Percentiles rank a stretch among this genome's conserved stretches.
Conservation (phyloP, 2,888 invertebrate species). For the Flexamia atlantica region DNA sequence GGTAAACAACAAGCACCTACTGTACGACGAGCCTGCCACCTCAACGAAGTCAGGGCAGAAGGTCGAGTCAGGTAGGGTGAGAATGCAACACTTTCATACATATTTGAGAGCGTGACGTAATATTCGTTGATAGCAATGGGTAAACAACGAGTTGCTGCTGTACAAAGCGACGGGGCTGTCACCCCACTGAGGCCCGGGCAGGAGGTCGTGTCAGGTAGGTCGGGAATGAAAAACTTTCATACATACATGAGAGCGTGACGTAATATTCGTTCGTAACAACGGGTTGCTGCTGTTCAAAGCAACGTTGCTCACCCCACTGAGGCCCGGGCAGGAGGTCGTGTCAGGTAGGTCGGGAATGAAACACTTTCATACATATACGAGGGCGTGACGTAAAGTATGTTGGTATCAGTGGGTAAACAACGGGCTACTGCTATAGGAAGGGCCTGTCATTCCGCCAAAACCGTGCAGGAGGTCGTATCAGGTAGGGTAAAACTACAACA, state of each 20-base stretch:
- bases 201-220: constrained; percentile 84
- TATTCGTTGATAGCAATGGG: too few species aligned
- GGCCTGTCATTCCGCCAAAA: constrained; percentile 97
- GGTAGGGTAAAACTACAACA: too few species aligned
- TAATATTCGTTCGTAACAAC: too few species aligned
- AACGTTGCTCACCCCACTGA: constrained; percentile 98
- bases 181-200: constrained; percentile 96
- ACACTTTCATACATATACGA: too few species aligned
- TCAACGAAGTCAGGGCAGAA: constrained; percentile 94
- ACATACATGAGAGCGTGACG: too few species aligned
- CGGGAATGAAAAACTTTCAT: too few species aligned
- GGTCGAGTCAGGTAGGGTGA: constrained; percentile 83
- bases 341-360: constrained; percentile 80
- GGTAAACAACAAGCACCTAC: constrained; percentile 93
- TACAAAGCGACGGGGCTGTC: constrained; percentile 99
- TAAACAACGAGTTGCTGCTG: constrained; percentile 93
- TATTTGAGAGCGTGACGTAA: too few species aligned
- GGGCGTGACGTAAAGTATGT: too few species aligned
- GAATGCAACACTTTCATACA: too few species aligned
- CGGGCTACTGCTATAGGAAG: constrained; percentile 96
- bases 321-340: constrained; percentile 92
- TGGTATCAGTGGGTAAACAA: too few species aligned
- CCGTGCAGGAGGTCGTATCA: constrained; percentile 94
- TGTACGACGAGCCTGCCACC: constrained; percentile 99
- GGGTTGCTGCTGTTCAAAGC: constrained; percentile 97